Evolutionary conservation across 2,888 invertebrate genomes (phyloP), one percentile per base, ranked within the genome.

Genomic region (Bugula neritina): DNA sequence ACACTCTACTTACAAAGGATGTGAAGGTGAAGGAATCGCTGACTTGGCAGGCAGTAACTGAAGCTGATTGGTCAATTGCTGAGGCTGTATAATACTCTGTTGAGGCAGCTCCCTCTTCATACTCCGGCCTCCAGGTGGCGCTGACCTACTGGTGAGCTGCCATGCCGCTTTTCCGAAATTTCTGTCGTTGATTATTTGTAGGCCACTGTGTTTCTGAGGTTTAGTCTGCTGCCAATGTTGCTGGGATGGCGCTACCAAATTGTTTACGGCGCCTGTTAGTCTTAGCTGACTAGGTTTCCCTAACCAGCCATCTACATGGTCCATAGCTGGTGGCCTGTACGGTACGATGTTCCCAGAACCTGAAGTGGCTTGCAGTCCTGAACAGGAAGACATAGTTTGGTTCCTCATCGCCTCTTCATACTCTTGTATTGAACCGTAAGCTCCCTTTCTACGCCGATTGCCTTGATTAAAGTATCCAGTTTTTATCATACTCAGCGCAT

Each of bases 371-470:
- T 31, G 63, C 2, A 63, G 31, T 43, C 43, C 43, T 13, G 29
- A 21, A 5, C 3, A n/a, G 13, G 63, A 63, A 34, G 63, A 63
- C 13, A 27, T 27, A 2, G 63, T 63, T 27, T 10, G 10, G 31
- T 3, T 63, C n/a, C 63, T 63, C 31, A 25, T 10, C 31, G 63
- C 63, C 31, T 63, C 63, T 34, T 63, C 63, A 31, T 63, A 63
- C 63, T 63, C 63, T 27, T 63, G 63, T 63, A 63, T 63, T 1
- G 63, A 63, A 21, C 63, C 3, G 63, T 63, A 63, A 5, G 27
- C 31, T 29, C 25, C 34, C 31, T 63, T 21, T n/a, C 63, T 25
- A 10, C 63, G 29, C n/a, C 5, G 43, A 43, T 43, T 43, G 10
- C 17, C 10, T 43, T 43, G 5, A 43, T 17, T 17, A 43, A 43